Evolutionary conservation across 1,140 invertebrate species (phyloP).

Genomic region (Battus philenor): DNA sequence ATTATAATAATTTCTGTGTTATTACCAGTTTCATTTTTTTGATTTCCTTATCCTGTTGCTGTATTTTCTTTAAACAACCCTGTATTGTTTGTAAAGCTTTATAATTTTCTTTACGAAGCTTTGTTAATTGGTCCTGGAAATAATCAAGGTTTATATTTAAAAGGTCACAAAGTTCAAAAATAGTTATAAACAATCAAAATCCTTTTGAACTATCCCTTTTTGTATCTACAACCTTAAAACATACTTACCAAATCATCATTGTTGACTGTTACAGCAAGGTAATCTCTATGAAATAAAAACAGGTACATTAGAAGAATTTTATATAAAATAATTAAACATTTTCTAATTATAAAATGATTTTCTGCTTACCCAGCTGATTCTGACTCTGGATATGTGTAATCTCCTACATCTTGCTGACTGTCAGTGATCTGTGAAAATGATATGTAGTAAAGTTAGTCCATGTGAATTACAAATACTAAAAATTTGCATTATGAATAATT

Average conservation of each 20-base stretch:
- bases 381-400: conserved; percentile 54
- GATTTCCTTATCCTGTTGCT: conserved; percentile 65
- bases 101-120: conserved; percentile 77
- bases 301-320: not conserved
- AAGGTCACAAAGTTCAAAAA: not conserved
- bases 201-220: not conserved
- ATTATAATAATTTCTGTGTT: too few species aligned
- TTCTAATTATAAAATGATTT: not conserved
- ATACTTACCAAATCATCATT: conserved; percentile 52
- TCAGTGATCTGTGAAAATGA: conserved; percentile 25
- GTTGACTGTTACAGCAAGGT: conserved; percentile 46
- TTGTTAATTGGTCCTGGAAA: conserved; percentile 66
- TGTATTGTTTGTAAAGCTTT: conserved; percentile 79
- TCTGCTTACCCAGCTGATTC: conserved; percentile 56
- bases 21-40: conserved; percentile 64
- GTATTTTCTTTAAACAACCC: conserved; percentile 63
- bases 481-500: too few species aligned
- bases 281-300: conserved; percentile 47
- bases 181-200: not conserved
- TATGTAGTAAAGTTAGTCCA: too few species aligned
- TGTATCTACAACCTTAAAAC: too few species aligned
- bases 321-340: conserved; percentile 7
- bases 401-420: conserved; percentile 31
- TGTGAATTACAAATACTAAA: too few species aligned
- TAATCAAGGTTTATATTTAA: conserved; percentile 1